A percentile compares a stretch with the other conserved stretches of the same genome.
These are phyloP conservation scores for Ommatoiulus sabulosus DNA, from an alignment of 2,888 invertebrate genomes.

Conservation along the genomic window DNA sequence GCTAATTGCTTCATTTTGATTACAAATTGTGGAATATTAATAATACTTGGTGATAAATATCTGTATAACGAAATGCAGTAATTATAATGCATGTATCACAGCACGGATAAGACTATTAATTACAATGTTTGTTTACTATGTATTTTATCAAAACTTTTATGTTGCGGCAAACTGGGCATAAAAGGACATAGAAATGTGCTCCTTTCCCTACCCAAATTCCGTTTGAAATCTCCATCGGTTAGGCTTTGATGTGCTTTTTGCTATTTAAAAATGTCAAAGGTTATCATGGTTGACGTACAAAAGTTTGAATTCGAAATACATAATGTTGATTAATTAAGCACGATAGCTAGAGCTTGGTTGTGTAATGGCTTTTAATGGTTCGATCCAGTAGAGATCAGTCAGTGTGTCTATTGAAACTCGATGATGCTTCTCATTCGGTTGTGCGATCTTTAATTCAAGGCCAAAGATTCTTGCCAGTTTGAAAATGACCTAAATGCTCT, in stretches of 20 bases:
- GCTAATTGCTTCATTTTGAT: too few species aligned
- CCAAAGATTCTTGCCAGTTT: not conserved
- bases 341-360: not conserved
- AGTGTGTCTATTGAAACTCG: not conserved
- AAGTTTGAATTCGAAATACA: not conserved
- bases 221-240: not conserved
- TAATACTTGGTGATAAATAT: too few species aligned
- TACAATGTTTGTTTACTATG: too few species aligned
- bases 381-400: not conserved
- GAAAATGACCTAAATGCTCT: not conserved
- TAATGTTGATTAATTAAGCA: not conserved
- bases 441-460: not conserved
- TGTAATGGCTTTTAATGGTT: not conserved
- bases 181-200: too few species aligned
- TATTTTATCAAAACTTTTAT: too few species aligned
- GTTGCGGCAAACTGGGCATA: too few species aligned
- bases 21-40: too few species aligned
- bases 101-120: too few species aligned
- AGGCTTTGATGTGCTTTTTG: not conserved
- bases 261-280: not conserved
- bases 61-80: too few species aligned
- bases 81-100: too few species aligned
- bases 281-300: not conserved
- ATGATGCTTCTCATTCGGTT: conserved; percentile 2
- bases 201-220: not conserved